Evolutionary conservation across 1,140 invertebrate genomes (phyloP).

Genomic region (Vanessa tameamea): DNA sequence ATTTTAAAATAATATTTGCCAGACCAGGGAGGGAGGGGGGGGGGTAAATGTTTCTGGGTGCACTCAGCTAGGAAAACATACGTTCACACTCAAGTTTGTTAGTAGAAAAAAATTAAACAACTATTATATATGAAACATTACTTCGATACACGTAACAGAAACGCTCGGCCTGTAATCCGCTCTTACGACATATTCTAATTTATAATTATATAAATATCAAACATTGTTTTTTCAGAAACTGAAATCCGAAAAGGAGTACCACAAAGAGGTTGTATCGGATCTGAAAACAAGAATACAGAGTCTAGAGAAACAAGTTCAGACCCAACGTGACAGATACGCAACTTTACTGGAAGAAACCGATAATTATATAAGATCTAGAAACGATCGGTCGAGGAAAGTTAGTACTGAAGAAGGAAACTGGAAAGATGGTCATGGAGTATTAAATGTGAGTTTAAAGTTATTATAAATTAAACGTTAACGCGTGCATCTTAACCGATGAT

Average conservation of each 20-base stretch:
- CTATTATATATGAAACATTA: too few species aligned
- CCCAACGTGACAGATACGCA: constrained; percentile 89
- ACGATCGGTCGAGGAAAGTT: constrained; percentile 62
- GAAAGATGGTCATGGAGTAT: constrained; percentile 51
- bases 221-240: constrained; percentile 58
- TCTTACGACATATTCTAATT: too few species aligned
- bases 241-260: constrained; percentile 82
- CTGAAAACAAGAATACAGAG: constrained; percentile 81
- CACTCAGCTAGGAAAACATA: too few species aligned
- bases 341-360: constrained; percentile 90
- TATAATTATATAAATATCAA: too few species aligned
- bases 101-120: too few species aligned
- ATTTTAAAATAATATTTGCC: too few species aligned
- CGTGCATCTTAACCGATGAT: too few species aligned
- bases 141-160: too few species aligned
- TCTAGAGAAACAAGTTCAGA: constrained; percentile 88
- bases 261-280: constrained; percentile 81
- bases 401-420: constrained; percentile 55
- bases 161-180: too few species aligned
- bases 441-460: constrained; percentile 46
- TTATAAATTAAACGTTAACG: not conserved
- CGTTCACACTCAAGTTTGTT: too few species aligned
- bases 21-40: too few species aligned
- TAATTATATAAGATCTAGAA: constrained; percentile 85
- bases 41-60: too few species aligned